Conservation (phyloP, 2,113 vertebrate genomes). For the Pycnonotus jocosus region DNA sequence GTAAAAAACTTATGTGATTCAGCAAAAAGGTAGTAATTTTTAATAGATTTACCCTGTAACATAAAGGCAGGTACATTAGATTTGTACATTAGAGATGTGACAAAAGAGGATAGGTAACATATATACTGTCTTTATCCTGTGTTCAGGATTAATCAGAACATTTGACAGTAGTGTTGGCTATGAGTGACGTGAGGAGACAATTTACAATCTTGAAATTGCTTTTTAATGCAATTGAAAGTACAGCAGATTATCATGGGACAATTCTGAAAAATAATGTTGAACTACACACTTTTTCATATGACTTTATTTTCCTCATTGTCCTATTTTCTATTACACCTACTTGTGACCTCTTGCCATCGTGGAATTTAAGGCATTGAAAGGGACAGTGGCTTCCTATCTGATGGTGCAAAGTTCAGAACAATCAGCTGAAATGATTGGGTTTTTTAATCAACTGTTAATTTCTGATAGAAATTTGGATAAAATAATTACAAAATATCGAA, state of each 20-base stretch:
- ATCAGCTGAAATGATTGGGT: background rate
- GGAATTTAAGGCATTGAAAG: background rate
- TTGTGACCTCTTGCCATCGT: background rate
- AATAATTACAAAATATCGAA: background rate
- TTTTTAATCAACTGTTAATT: background rate
- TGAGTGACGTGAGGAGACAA: background rate
- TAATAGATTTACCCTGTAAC: background rate
- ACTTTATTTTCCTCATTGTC: background rate
- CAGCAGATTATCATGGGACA: background rate
- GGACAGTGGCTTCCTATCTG: background rate
- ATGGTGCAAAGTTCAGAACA: background rate
- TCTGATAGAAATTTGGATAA: background rate
- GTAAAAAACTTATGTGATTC: background rate
- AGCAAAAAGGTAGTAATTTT: background rate
- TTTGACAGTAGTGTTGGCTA: background rate
- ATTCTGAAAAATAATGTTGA: background rate
- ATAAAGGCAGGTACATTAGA: background rate
- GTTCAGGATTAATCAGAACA: background rate
- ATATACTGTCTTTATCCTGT: background rate
- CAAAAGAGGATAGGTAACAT: background rate
- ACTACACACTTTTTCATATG: background rate
- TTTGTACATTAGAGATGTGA: background rate
- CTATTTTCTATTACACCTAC: background rate
- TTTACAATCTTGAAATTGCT: background rate
- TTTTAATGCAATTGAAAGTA: background rate